Evolutionary conservation across 2,113 vertebrate species (phyloP).

Genomic region (Clinocottus analis): DNA sequence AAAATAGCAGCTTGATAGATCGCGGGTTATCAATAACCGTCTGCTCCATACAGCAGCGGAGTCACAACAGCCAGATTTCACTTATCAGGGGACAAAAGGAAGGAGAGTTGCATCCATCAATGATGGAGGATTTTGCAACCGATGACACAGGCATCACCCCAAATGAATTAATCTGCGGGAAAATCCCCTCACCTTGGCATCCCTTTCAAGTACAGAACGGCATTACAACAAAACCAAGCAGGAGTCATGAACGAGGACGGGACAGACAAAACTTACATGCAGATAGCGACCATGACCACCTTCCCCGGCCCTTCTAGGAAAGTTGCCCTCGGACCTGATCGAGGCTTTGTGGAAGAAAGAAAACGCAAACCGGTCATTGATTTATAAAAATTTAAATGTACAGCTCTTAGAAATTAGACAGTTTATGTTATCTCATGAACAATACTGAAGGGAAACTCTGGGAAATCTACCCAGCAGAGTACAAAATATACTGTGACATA

Average conservation of each 20-base stretch:
- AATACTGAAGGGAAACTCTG: not conserved
- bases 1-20: no score
- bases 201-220: not conserved
- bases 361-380: not conserved
- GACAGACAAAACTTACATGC: conserved; percentile 90
- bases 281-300: conserved; percentile 98
- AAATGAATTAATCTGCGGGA: not conserved
- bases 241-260: not conserved
- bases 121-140: not conserved
- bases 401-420: not conserved
- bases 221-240: not conserved
- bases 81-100: no score
- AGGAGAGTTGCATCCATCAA: no score
- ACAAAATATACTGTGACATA: conserved; percentile 48
- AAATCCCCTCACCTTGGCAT: not conserved
- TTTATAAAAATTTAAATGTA: not conserved
- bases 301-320: conserved; percentile 97
- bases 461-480: conserved; percentile 8
- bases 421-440: not conserved
- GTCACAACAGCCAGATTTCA: not conserved
- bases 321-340: conserved; percentile 86
- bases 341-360: conserved; percentile 84
- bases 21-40: no score
- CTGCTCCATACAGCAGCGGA: no score
- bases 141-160: not conserved